These are phyloP conservation scores for Antheraea assamensis DNA, from an alignment of 2,888 invertebrate genomes.

Conservation along the genomic window DNA sequence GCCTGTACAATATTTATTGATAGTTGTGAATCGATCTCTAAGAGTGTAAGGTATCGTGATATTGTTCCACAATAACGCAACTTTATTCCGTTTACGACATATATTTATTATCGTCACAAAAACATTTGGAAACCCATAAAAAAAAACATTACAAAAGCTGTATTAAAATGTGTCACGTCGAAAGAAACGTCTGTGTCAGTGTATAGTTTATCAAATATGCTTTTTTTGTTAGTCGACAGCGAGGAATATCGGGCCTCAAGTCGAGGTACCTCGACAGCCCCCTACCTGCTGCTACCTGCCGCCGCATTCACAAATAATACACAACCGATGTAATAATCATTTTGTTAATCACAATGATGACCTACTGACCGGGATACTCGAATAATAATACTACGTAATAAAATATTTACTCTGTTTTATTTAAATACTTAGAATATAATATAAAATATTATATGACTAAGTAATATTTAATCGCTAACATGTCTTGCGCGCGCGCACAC, in stretches of 20 bases:
- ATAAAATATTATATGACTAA: slow-evolving; percentile 76
- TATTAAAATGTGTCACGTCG: slow-evolving; percentile 22
- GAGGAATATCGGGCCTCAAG: neutral
- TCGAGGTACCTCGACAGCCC: neutral
- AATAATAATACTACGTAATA: slow-evolving; percentile 67
- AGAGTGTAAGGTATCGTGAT: neutral
- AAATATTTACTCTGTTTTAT: slow-evolving; percentile 78
- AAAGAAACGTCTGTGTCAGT: slow-evolving; percentile 26
- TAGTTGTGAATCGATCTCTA: neutral
- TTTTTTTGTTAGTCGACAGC: neutral
- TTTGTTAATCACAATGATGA: slow-evolving; percentile 33
- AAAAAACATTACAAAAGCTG: slow-evolving; percentile 10
- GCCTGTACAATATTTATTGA: neutral
- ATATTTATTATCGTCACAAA: slow-evolving; percentile 4
- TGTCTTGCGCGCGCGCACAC: slow-evolving; percentile 46
- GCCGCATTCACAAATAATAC: neutral
- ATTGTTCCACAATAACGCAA: neutral
- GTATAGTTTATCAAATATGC: slow-evolving; percentile 21
- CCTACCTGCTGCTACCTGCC: slow-evolving; percentile 10
- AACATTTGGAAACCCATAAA: slow-evolving; percentile 8
- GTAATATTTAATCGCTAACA: slow-evolving; percentile 63
- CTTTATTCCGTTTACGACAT: neutral
- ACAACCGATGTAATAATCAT: slow-evolving; percentile 16
- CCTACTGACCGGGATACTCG: slow-evolving; percentile 61
- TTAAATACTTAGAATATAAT: slow-evolving; percentile 75